Base-by-base conservation (phyloP, 2,113 vertebrate genomes). In the Condylura cristata region DNA sequence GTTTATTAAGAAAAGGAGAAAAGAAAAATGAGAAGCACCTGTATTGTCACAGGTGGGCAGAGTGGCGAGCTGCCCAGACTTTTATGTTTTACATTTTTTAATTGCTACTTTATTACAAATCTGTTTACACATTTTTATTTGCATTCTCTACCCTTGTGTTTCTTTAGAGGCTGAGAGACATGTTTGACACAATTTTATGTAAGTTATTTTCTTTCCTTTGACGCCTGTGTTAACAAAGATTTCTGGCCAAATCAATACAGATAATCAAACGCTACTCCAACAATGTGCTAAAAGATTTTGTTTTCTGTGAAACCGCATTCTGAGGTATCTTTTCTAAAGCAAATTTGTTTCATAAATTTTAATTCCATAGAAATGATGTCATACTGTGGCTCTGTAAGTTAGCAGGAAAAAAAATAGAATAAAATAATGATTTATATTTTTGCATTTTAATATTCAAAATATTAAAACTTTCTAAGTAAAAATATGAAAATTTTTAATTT, bases 341-440 rank as follows among this genome's bases (percentile, higher is more conserved):
- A 72, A 71, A 79, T 20, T 75, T 37, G 30, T 87, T 81, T 70
- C 12, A 70, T 28, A 93, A 92, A 86, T 75, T 82, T 22, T n/a
- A 76, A 11, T 66, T 32, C 12, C 4, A 58, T 81, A 12, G 24
- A 61, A 82, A 68, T 22, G 37, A 90, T 76, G 12, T 81, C 17
- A 68, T 14, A 53, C 61, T 81, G 75, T 30, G 14, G 17, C 61
- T 75, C 75, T 86, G 9, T 13, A 30, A 30, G 34, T 37, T 51
- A 37, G 6, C 22, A 53, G 56, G 34, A 81, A 14, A 60, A 74
- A 70, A 81, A 61, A 76, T 37, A 22, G 3, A 81, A 53, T 39
- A 86, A 68, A 68, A 68, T 41, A 48, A 28, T 44, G 8, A 41
- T 79, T 66, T 86, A 22, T 51, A 1, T 53, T 72, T 86, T 51